Conservation (phyloP, 2,888 invertebrate species). For the Cacoxenus indagator region DNA sequence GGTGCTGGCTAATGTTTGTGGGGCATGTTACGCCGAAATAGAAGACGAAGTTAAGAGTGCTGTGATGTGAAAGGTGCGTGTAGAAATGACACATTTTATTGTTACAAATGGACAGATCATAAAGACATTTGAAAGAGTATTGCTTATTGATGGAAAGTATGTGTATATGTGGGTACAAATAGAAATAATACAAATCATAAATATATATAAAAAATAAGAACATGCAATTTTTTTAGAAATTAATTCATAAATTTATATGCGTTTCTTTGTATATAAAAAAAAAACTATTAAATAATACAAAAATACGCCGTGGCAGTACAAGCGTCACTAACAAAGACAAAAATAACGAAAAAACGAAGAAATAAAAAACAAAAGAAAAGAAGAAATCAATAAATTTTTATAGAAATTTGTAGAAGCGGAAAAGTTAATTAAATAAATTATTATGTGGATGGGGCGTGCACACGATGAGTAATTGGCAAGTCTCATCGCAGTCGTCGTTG, state of each 20-base stretch:
- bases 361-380: constrained; percentile 19
- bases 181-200: constrained; percentile 12
- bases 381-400: constrained; percentile 53
- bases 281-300: not conserved
- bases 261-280: too few species aligned
- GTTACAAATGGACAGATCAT: too few species aligned
- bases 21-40: too few species aligned
- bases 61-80: too few species aligned
- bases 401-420: constrained; percentile 57
- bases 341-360: constrained; percentile 35
- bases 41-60: too few species aligned
- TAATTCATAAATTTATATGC: too few species aligned
- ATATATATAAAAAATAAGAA: not conserved
- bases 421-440: constrained; percentile 64
- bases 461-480: constrained; percentile 63
- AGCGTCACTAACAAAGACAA: not conserved
- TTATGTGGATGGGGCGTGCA: constrained; percentile 63
- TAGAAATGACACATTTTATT: too few species aligned
- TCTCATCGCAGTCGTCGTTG: constrained; percentile 23
- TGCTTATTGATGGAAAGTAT: not conserved
- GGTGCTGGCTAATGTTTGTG: too few species aligned
- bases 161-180: constrained; percentile 3
- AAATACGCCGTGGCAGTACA: not conserved
- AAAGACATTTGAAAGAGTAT: too few species aligned
- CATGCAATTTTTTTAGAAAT: too few species aligned